phyloP scores from a whole-genome alignment of 2,888 invertebrate genomes.

The Cerceris rybyensis region DNA sequence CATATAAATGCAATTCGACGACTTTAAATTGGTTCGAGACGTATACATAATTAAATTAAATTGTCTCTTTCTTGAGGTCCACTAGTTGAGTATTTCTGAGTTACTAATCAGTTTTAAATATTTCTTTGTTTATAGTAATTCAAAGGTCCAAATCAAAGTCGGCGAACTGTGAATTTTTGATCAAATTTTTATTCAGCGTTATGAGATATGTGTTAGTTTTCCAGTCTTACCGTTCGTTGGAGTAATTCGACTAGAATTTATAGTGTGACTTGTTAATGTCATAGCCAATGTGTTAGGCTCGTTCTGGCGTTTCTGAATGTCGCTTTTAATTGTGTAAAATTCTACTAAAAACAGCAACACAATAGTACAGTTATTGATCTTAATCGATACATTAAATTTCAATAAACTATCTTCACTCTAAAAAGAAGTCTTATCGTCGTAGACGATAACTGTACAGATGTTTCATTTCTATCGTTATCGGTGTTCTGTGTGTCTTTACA shows the following conservation, averaged over 20 bases:
- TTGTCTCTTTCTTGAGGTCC: no score
- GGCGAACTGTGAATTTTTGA: constrained; percentile 1
- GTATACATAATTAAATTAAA: no score
- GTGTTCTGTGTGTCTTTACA: no score
- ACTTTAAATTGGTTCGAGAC: no score
- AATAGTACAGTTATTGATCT: constrained; percentile 48
- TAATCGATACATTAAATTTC: background rate
- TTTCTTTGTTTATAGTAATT: no score
- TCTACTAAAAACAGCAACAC: constrained; percentile 16
- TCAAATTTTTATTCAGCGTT: constrained; percentile 36
- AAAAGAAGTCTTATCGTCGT: background rate
- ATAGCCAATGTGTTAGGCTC: constrained; percentile 44
- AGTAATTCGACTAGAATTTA: constrained; percentile 30
- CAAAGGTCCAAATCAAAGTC: no score
- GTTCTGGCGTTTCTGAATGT: constrained; percentile 50
- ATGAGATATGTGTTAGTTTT: constrained; percentile 36
- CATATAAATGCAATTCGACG: no score
- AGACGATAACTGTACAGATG: no score
- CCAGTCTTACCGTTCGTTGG: constrained; percentile 31
- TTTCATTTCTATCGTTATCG: no score
- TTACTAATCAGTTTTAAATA: background rate
- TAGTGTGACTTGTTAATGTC: constrained; percentile 38
- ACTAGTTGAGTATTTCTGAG: background rate
- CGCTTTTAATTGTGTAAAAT: constrained; percentile 58
- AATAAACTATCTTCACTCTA: background rate